phyloP scores from a whole-genome alignment of 2,113 vertebrate species.

The Pluvialis apricaria region DNA sequence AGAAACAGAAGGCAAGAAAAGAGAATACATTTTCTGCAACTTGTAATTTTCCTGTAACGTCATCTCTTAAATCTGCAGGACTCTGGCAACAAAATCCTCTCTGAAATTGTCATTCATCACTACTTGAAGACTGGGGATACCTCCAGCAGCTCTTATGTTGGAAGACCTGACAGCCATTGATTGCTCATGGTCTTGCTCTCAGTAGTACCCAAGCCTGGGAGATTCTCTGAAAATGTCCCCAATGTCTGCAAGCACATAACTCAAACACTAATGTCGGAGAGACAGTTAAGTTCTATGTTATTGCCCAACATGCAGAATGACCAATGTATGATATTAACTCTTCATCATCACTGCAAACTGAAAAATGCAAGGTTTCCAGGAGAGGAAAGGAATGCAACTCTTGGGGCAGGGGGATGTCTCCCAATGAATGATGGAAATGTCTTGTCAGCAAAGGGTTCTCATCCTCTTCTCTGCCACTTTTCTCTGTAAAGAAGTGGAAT shows the following conservation, averaged over 20 bases:
- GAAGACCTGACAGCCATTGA: neutral
- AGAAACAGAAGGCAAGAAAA: neutral
- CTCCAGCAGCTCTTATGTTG: neutral
- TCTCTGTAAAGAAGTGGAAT: neutral
- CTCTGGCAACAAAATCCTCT: neutral
- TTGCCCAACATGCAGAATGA: neutral
- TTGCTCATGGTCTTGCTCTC: neutral
- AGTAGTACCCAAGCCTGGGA: accelerated
- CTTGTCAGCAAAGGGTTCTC: neutral
- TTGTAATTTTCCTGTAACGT: neutral
- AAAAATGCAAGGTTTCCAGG: neutral
- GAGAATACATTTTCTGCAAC: neutral
- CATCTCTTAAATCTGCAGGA: neutral
- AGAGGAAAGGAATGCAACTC: neutral
- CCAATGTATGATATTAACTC: neutral
- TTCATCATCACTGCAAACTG: neutral
- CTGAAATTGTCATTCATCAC: neutral
- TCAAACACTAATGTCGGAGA: accelerated
- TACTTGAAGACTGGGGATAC: neutral
- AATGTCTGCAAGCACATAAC: neutral
- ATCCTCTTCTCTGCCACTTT: neutral
- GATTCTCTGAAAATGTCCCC: neutral
- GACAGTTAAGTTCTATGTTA: neutral
- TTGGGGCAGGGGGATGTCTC: neutral
- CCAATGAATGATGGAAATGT: neutral